Conservation (phyloP, 2,797 vertebrate genomes). For the Parauchenoglanis punctatus region DNA sequence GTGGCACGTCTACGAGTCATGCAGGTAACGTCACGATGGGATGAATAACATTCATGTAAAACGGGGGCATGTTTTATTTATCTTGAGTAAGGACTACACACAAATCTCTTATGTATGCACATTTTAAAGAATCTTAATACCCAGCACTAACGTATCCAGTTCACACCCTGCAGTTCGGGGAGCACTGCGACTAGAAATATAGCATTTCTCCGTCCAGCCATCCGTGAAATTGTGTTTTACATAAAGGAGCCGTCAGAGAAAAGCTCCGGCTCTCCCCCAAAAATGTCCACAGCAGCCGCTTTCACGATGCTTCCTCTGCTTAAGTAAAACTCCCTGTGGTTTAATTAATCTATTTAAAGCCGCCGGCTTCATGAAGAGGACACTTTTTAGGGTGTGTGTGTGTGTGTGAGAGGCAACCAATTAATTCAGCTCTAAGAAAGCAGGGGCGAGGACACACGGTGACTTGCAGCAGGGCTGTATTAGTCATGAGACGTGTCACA, state of each 20-base stretch:
- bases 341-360: constrained; percentile 59
- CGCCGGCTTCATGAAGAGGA: constrained; percentile 38
- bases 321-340: constrained; percentile 52
- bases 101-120: constrained; percentile 40
- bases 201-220: constrained; percentile 43
- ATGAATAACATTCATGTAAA: constrained; percentile 36
- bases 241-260: constrained; percentile 51
- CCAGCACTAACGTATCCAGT: constrained; percentile 13
- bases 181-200: constrained; percentile 23
- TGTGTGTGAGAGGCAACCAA: constrained; percentile 67
- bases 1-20: background rate
- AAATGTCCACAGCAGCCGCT: constrained; percentile 41
- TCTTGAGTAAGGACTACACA: constrained; percentile 4
- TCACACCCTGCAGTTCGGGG: constrained; percentile 31
- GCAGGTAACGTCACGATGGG: constrained; percentile 12
- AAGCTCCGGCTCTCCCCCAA: constrained; percentile 23
- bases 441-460: constrained; percentile 65
- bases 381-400: constrained; percentile 38
- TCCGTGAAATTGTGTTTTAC: constrained; percentile 57
- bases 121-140: constrained; percentile 42
- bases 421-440: constrained; percentile 75
- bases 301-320: constrained; percentile 27
- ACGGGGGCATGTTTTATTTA: constrained; percentile 32
- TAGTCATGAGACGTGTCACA: constrained; percentile 73
- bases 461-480: constrained; percentile 64